Evolutionary conservation across 2,888 invertebrate genomes (phyloP).

Genomic region (Oegoconia quadripuncta): DNA sequence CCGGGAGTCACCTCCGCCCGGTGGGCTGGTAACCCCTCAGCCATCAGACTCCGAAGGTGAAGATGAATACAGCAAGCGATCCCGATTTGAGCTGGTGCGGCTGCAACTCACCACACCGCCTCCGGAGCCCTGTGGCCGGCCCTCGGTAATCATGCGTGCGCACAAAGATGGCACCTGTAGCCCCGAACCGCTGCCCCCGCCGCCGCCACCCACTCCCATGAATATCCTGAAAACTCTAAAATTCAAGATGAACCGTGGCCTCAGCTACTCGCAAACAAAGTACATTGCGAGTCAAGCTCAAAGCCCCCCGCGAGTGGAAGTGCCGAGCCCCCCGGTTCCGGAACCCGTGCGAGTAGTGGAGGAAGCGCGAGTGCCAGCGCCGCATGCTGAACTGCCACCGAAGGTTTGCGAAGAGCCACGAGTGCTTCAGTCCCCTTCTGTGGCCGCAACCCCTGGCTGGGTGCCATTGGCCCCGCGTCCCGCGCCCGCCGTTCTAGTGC

Average conservation of each 20-base stretch:
- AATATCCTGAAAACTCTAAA: slow-evolving; percentile 85
- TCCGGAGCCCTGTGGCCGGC: slow-evolving; percentile 66
- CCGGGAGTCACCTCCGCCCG: slow-evolving; percentile 45
- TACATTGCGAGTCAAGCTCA: slow-evolving; percentile 71
- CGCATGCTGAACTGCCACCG: slow-evolving; percentile 39
- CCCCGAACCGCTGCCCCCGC: slow-evolving; percentile 59
- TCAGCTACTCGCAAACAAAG: slow-evolving; percentile 81
- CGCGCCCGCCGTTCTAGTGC: slow-evolving; percentile 66
- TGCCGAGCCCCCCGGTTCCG: slow-evolving; percentile 26
- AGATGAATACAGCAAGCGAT: slow-evolving; percentile 69
- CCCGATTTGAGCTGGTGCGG: slow-evolving; percentile 75
- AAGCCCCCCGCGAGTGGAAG: slow-evolving; percentile 25
- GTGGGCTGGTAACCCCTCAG: slow-evolving; percentile 85
- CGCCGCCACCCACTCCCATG: slow-evolving; percentile 54
- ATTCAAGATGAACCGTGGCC: slow-evolving; percentile 85
- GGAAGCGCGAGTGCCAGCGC: slow-evolving; percentile 47
- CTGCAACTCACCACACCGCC: slow-evolving; percentile 78
- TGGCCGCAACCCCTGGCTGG: slow-evolving; percentile 49
- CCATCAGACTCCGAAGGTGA: slow-evolving; percentile 92
- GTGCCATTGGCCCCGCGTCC: slow-evolving; percentile 70
- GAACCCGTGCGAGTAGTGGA: slow-evolving; percentile 30
- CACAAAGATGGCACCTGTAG: slow-evolving; percentile 89
- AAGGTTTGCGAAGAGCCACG: slow-evolving; percentile 38
- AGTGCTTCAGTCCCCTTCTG: slow-evolving; percentile 28
- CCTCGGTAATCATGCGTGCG: slow-evolving; percentile 92